phyloP scores from a whole-genome alignment of 1,140 invertebrate genomes.

The Drosophila tropicalis region DNA sequence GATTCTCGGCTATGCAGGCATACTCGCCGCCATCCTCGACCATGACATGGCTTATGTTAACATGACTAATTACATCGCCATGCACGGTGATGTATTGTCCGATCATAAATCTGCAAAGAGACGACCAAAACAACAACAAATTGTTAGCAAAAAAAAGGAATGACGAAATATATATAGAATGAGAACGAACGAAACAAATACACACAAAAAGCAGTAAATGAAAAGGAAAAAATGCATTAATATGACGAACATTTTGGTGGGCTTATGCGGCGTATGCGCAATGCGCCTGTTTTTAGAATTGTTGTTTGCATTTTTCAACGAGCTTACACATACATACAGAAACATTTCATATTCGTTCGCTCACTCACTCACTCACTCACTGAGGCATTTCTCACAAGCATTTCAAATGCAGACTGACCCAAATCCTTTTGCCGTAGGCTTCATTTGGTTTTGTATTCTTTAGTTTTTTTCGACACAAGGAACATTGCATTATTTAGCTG shows the following conservation, averaged over 20 bases:
- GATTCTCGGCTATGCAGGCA: conserved; percentile 91
- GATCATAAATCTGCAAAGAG: conserved; percentile 88
- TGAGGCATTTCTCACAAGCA: conserved; percentile 57
- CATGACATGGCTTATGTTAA: conserved; percentile 92
- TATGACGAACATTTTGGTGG: conserved; percentile 50
- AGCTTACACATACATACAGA: conserved; percentile 2
- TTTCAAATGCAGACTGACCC: conserved; percentile 75
- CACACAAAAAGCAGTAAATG: conserved; percentile 32
- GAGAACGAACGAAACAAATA: neutral
- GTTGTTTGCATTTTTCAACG: conserved; percentile 59
- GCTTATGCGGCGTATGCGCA: conserved; percentile 58
- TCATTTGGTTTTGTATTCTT: conserved; percentile 60
- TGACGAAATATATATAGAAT: too few relatives aligned
- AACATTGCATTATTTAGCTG: conserved; percentile 65
- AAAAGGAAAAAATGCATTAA: conserved; percentile 46
- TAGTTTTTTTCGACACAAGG: conserved; percentile 39
- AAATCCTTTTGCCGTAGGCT: conserved; percentile 70
- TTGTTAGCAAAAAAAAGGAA: conserved; percentile 10
- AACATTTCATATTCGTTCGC: neutral
- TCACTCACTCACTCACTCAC: conserved; percentile 22
- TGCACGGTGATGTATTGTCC: conserved; percentile 92
- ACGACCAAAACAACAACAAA: conserved; percentile 27
- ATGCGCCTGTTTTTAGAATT: conserved; percentile 36
- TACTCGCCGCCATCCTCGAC: conserved; percentile 95
- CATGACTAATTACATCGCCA: conserved; percentile 93